These are phyloP conservation scores for Latrodectus geometricus DNA, from an alignment of 1,140 invertebrate genomes.

Conservation along the genomic window DNA sequence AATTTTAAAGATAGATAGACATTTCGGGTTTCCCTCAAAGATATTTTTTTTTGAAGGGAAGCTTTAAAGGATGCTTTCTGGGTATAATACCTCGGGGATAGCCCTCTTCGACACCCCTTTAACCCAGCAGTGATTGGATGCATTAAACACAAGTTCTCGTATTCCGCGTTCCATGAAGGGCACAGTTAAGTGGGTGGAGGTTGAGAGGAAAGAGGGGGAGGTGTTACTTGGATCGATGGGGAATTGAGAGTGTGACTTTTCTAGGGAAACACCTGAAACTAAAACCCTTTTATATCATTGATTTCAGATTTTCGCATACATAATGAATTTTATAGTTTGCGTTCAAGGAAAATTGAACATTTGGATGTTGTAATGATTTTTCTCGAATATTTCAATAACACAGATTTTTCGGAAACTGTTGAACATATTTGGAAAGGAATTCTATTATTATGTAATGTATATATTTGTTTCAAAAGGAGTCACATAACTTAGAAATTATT, in stretches of 20 bases:
- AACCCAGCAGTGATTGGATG: slow-evolving; percentile 48
- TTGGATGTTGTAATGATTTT: no score
- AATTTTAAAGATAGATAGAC: slow-evolving; percentile 36
- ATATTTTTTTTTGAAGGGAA: slow-evolving; percentile 23
- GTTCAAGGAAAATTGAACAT: neutral
- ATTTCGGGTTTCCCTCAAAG: neutral
- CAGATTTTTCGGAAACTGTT: no score
- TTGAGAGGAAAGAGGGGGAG: neutral
- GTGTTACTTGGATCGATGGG: slow-evolving; percentile 16
- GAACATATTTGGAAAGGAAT: no score
- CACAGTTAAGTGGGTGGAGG: neutral
- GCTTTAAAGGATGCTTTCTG: slow-evolving; percentile 8
- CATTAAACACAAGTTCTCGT: slow-evolving; percentile 51
- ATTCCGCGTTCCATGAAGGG: slow-evolving; percentile 20
- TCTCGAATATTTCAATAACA: no score
- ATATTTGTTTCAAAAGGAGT: no score
- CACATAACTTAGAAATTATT: no score
- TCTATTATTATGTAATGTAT: no score
- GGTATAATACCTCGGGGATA: slow-evolving; percentile 27
- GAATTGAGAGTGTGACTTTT: slow-evolving; percentile 43
- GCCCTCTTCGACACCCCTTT: neutral
- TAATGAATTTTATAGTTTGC: neutral
- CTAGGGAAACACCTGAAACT: slow-evolving; percentile 45
- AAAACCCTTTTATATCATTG: slow-evolving; percentile 47
- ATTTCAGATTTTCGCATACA: slow-evolving; percentile 30